Evolutionary conservation across 2,888 invertebrate genomes (phyloP), one percentile per base, ranked within the genome.

Genomic region (Drosophila kokeensis): DNA sequence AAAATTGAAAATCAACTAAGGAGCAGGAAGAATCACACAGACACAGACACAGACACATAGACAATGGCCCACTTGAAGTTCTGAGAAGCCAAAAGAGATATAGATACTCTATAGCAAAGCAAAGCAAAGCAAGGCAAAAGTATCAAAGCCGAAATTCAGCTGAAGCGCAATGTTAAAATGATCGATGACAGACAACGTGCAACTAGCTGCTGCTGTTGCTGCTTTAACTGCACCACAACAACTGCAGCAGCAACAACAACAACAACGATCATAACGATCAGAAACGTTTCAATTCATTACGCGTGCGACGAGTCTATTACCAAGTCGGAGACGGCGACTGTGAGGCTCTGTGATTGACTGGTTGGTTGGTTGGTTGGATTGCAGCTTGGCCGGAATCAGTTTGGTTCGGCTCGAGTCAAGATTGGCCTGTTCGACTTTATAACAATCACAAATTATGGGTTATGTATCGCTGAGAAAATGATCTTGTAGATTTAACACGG

Each of bases 401-500:
- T 30, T 59, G 58, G 42, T 27, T 27, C 55, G 54, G 59, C 45
- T 67, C 75, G 48, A 57, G 62, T 68, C 69, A 64, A 59, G 73
- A 81, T 78, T 81, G 81, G 79, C 82, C 88, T 64, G 81, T 73
- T 89, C 83, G 83, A 82, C 57, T 77, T 85, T 90, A 83, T 89
- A 85, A 85, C 85, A 85, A 85, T 85, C 89, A 87, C 87, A 87
- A 87, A 87, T 87, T 90, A 87, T 87, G 83, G 87, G 89, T 89
- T 79, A 57, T 57, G 57, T 61, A 57, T 67, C 58, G 81, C 64
- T 67, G 77, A 80, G 85, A 87, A 90, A 87, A 90, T 91, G 80
- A 84, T 90, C 91, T 90, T 90, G 91, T 91, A 83, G 91, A 90
- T 90, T 89, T 82, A 90, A 89, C 84, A 79, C 89, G 81, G 90